Evolutionary conservation across 2,113 vertebrate species (phyloP), one percentile per base, ranked within the genome.

Genomic region (Salminus brasiliensis): DNA sequence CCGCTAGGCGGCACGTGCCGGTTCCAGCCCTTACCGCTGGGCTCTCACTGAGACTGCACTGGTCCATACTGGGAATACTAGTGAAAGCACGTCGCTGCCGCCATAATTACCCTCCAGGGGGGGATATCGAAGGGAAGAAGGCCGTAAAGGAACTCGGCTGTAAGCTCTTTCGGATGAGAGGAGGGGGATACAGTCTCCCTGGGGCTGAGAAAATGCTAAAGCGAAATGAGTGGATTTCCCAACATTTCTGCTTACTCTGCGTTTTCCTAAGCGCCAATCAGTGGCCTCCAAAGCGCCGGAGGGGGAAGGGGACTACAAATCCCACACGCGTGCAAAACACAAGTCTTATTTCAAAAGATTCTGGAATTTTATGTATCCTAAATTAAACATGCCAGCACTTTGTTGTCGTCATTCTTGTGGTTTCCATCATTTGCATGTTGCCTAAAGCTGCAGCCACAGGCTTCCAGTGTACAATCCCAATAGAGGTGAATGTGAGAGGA

Each of bases 171-270:
- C 75, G 81, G 81, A 66, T 74, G 29, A 45, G 75, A 83, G 45
- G 81, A 78, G 80, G 73, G 70, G 85, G 59, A 70, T 71, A 80
- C 74, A 65, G 43, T 68, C 23, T 23, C 75, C 53, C 9, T 30
- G 79, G 72, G 77, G 80, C 57, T 53, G 59, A 83, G 78, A 86
- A 81, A 78, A 62, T 86, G 78, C 45, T 69, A 66, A 87, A 74
- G 45, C 47, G 63, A 78, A 71, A 72, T 53, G 78, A 81, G 60
- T 25, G 79, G 83, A 81, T 87, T 85, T 86, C 86, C 84, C 80
- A 87, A 88, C 89, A 89, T 82, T 86, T 89, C 10, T 87, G 91
- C 88, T 91, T 89, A 91, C 86, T 86, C 78, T 82, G 84, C 91
- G 86, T 90, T 89, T 88, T 86, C 84, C 59, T 81, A 79, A 15